phyloP scores from a whole-genome alignment of 2,113 vertebrate genomes.

The Rhizomys pruinosus region DNA sequence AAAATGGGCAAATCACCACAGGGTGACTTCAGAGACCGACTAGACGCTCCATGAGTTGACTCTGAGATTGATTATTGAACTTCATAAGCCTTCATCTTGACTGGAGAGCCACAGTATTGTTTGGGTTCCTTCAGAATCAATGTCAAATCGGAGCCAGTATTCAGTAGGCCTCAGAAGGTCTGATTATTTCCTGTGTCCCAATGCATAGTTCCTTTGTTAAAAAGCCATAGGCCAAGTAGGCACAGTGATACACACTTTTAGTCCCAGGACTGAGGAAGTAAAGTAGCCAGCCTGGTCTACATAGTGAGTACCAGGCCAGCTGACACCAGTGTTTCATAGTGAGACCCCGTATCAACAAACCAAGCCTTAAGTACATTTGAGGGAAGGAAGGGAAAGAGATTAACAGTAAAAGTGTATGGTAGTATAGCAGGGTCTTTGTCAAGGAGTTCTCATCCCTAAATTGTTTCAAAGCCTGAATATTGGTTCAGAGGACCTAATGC shows the following conservation, averaged over 20 bases:
- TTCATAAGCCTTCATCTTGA: background rate
- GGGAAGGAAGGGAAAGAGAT: background rate
- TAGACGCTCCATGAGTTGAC: background rate
- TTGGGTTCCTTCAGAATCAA: background rate
- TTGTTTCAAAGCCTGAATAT: background rate
- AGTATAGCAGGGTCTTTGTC: background rate
- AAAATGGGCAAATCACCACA: background rate
- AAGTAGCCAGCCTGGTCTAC: no score
- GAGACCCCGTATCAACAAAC: background rate
- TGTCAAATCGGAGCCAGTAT: background rate
- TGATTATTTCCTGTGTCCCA: background rate
- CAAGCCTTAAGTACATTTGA: background rate
- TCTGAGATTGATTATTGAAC: background rate
- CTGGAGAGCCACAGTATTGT: no score
- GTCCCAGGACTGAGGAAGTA: no score
- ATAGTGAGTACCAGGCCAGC: no score
- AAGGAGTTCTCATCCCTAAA: background rate
- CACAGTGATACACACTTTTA: no score
- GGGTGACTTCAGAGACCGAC: background rate
- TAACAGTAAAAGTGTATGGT: background rate
- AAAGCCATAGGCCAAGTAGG: background rate
- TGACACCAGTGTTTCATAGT: no score
- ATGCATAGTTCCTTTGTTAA: background rate
- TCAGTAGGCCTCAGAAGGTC: background rate
- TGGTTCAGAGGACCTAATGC: background rate